A percentile compares a stretch with the other conserved stretches of the same genome.
Evolutionary conservation across 2,113 vertebrate species (phyloP).

Genomic region (Chaetodon trifascialis): DNA sequence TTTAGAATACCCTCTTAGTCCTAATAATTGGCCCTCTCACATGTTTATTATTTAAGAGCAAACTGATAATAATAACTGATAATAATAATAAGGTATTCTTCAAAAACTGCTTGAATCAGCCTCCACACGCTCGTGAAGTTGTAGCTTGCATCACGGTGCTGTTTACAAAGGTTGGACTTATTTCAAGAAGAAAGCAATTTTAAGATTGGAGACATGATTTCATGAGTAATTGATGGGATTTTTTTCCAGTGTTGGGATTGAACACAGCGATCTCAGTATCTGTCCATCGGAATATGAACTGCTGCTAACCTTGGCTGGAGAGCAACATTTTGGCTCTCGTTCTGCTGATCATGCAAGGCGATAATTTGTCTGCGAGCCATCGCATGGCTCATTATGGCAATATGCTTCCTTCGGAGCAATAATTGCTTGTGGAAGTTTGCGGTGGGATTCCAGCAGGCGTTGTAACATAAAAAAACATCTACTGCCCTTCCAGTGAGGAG

Average conservation of each 20-base stretch:
- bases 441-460: constrained; percentile 28
- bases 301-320: constrained; percentile 36
- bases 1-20: neutral
- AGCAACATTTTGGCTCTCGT: constrained; percentile 30
- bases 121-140: neutral
- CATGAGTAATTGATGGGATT: neutral
- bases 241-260: constrained; percentile 4
- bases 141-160: neutral
- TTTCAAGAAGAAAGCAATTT: neutral
- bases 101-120: neutral
- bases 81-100: neutral
- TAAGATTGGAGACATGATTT: neutral
- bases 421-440: constrained; percentile 55
- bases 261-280: neutral
- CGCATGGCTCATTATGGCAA: constrained; percentile 54
- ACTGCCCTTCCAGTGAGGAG: constrained; percentile 13
- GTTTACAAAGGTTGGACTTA: neutral
- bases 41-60: neutral
- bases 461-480: constrained; percentile 37
- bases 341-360: constrained; percentile 33
- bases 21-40: neutral
- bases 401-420: constrained; percentile 22
- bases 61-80: neutral
- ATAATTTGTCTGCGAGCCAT: constrained; percentile 53
- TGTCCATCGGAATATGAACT: constrained; percentile 31